Evolutionary conservation across 2,888 invertebrate genomes (phyloP), one percentile per base, ranked within the genome.

Genomic region (Cheilosia impressa): DNA sequence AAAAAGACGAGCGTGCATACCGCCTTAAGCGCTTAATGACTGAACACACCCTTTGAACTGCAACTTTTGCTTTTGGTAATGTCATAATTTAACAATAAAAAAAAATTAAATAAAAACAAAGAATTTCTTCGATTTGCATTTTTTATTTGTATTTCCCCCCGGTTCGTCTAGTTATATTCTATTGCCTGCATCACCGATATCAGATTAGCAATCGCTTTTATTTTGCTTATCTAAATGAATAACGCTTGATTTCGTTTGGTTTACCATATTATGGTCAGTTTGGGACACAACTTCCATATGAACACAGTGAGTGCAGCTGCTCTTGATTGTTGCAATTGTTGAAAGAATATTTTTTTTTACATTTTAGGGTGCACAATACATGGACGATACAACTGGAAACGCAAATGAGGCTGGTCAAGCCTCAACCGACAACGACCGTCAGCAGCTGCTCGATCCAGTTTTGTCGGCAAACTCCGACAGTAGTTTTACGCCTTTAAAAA

Each of bases 401-500:
- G 38, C 65, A 77, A 85, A 53, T 68, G 83, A 85, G 17, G 53
- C 76, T 62, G 79, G 63, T 45, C 85, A 77, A 65, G 72, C 87
- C 1, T 88, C 52, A 4, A 15, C 81, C 63, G 91, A 92, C 63
- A 24, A 79, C 62, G 91, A 92, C 63, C 88, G 88, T 3, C 90
- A 90, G 31, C 89, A 90, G 50, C 84, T 92, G 9, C 88, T 90
- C 24, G 91, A 92, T 79, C 91, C 92, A 0, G 90, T 92, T 7
- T 85, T 92, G 3, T 89, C 90, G n/a, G 89, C 92, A 0, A 89
- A 90, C 65, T 87, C 89, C 27, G 90, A 90, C 66, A 88, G 89
- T 41, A 71, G 85, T 31, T 92, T 90, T 83, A 91, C 90, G 65
- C 88, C 89, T 19, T 69, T 92, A 41, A 91, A 91, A 78, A 92